A percentile compares a stretch with the other conserved stretches of the same genome.
phyloP scores from a whole-genome alignment of 2,113 vertebrate genomes.

The Zosterops japonicus region DNA sequence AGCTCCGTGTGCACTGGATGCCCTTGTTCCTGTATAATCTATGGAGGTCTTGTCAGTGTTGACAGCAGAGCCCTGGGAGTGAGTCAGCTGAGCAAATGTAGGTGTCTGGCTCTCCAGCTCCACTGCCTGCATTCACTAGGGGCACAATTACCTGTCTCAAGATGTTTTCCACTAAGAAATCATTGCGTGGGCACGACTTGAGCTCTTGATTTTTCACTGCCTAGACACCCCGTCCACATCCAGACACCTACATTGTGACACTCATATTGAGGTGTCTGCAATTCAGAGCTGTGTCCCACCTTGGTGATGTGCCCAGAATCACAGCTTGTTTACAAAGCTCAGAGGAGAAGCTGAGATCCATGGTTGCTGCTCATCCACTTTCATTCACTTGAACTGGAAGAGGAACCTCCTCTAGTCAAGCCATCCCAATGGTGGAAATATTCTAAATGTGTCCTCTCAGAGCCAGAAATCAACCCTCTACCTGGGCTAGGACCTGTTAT shows the following conservation, averaged over 20 bases:
- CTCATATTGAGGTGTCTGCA: background rate
- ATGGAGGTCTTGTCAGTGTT: conserved; percentile 8
- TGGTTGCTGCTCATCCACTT: background rate
- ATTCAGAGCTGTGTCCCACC: background rate
- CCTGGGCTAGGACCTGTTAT: background rate
- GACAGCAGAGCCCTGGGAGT: background rate
- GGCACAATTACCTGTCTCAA: background rate
- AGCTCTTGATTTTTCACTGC: conserved; percentile 50
- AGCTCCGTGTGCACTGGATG: background rate
- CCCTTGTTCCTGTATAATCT: background rate
- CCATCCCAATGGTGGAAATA: background rate
- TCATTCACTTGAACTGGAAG: background rate
- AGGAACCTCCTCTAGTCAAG: background rate
- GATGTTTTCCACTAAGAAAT: conserved; percentile 34
- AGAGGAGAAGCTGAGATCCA: background rate
- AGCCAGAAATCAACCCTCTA: background rate
- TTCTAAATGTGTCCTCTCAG: background rate
- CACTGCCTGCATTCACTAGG: conserved; percentile 14
- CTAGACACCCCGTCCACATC: conserved; percentile 42
- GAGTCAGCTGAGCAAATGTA: conserved; percentile 35
- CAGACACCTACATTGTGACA: conserved; percentile 6
- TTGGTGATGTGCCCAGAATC: background rate
- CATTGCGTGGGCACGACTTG: conserved; percentile 22
- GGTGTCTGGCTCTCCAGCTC: conserved; percentile 41
- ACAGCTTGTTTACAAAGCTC: background rate